A percentile compares a stretch with the other conserved stretches of the same genome.
Conservation (phyloP, 2,888 invertebrate species). For the Melipona beecheii region DNA sequence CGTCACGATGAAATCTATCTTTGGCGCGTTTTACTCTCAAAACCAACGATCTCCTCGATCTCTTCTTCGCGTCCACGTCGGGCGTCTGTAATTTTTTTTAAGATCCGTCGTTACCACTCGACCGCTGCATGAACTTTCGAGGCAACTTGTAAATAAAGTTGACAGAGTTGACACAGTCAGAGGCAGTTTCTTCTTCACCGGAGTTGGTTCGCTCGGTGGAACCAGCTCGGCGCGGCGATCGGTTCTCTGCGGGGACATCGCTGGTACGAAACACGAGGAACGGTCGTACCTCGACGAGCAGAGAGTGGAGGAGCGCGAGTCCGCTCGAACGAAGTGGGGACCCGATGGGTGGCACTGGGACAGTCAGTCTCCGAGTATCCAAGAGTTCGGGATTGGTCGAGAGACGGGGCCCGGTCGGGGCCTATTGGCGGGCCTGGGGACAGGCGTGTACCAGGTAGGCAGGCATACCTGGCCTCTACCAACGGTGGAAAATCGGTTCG, state of each 20-base stretch:
- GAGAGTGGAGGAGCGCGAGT: conserved; percentile 56
- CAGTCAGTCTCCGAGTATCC: conserved; percentile 44
- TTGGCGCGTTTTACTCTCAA: neutral
- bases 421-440: conserved; percentile 60
- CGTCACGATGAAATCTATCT: neutral
- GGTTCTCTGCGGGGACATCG: conserved; percentile 21
- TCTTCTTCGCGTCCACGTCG: neutral
- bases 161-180: no score
- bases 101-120: neutral
- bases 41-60: neutral
- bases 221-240: conserved; percentile 23
- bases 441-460: conserved; percentile 69
- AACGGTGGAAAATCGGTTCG: conserved; percentile 60
- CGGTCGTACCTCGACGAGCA: neutral
- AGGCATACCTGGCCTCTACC: conserved; percentile 60
- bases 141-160: no score
- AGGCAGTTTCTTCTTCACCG: neutral
- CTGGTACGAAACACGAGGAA: conserved; percentile 42
- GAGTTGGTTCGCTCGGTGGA: no score
- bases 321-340: conserved; percentile 51
- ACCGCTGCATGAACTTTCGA: no score
- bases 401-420: conserved; percentile 19
- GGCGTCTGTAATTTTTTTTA: neutral
- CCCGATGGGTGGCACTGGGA: conserved; percentile 62
- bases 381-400: conserved; percentile 67